Base-by-base conservation (phyloP, 2,888 invertebrate genomes). In the Meghimatium bilineatum region DNA sequence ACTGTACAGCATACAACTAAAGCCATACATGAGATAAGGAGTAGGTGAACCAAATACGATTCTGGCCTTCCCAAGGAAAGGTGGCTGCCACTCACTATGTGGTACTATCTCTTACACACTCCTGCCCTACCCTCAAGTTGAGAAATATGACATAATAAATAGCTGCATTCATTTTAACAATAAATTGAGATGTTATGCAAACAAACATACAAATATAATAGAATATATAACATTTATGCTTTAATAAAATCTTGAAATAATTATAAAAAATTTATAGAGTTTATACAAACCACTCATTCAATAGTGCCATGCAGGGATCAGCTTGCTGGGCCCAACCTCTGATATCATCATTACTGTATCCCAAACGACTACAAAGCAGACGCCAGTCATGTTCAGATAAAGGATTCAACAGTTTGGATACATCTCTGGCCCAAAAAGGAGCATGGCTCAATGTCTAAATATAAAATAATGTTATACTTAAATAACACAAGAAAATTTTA, bases 281-380 rank as follows among this genome's bases (percentile, higher is more conserved):
- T 23, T 60, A 60, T 77, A 63, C 82, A 44, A 89, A 93, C 92
- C 92, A 93, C 85, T 93, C 92, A 87, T 90, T 91, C 26, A 93
- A 87, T 86, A 93, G 80, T 10, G 91, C 89, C 92, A 93, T 91
- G 82, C 92, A 92, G 5, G 93, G 93, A 83, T 93, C 92, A 32
- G 90, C 83, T 79, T 91, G 92, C 72, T 90, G 90, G 5, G 92
- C 90, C 92, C 92, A 93, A 29, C 87, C 90, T 80, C 90, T 87
- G 38, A 93, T 90, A 87, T 93, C 93, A 81, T 91, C 91, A 79
- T 89, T 89, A 79, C 85, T 91, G 90, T 91, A 93, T 69, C 91
- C 91, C 52, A 93, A 90, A n/a, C 93, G 88, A 76, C 89, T 88
- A 38, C 91, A 91, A 66, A 93, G 86, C 49, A 93, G 86, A 14